phyloP scores from a whole-genome alignment of 2,113 vertebrate species.

The Peromyscus californicus region DNA sequence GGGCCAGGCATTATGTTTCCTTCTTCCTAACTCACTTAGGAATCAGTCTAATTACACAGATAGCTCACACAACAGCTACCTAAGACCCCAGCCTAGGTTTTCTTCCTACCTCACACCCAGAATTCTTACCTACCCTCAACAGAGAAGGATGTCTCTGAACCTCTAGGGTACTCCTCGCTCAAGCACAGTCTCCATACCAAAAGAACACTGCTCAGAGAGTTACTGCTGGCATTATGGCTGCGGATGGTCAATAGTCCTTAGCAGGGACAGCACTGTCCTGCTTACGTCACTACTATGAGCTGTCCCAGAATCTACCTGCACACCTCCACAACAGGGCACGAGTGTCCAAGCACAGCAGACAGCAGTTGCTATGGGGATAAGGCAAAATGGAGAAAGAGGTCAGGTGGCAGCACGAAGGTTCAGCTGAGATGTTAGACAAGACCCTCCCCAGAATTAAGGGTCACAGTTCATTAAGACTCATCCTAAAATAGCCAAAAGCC shows the following conservation, averaged over 20 bases:
- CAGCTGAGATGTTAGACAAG: not conserved
- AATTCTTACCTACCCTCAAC: not conserved
- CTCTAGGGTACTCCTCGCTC: not conserved
- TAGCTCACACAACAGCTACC: not conserved
- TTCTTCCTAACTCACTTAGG: not conserved
- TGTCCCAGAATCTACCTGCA: not conserved
- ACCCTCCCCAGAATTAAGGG: not conserved
- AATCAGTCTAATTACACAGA: not conserved
- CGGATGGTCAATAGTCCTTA: not conserved
- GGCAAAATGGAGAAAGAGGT: not conserved
- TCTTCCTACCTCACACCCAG: not conserved
- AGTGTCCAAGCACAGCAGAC: not conserved
- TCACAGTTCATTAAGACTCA: not conserved
- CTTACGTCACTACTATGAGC: not conserved
- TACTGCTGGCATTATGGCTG: not conserved
- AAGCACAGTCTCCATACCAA: not conserved
- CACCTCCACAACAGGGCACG: not conserved
- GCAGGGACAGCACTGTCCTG: not conserved
- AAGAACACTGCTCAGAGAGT: not conserved
- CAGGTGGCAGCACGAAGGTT: too few relatives aligned
- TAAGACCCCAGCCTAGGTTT: not conserved
- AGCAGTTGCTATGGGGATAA: not conserved
- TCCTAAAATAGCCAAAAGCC: not conserved
- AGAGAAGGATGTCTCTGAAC: not conserved
- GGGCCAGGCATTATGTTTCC: not conserved